phyloP scores from a whole-genome alignment of 2,888 invertebrate species.

The Coenonympha arcania region DNA sequence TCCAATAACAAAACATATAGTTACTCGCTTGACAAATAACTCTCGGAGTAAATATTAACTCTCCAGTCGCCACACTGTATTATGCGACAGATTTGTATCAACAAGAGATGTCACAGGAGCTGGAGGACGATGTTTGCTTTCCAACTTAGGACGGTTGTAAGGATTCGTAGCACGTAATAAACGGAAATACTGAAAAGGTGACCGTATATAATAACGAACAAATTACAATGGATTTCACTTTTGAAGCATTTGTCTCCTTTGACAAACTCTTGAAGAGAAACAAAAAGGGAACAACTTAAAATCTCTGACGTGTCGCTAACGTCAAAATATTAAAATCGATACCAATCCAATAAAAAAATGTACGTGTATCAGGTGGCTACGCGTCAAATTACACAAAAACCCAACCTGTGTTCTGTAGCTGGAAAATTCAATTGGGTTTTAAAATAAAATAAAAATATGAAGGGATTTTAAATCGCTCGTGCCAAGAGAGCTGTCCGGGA shows the following conservation, averaged over 20 bases:
- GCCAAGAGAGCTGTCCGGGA: conserved; percentile 59
- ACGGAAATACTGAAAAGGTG: no score
- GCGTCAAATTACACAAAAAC: neutral
- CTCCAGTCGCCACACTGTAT: conserved; percentile 54
- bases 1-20: conserved; percentile 69
- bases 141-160: conserved; percentile 52
- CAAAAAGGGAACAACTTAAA: neutral
- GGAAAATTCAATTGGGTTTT: conserved; percentile 8
- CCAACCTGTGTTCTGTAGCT: neutral
- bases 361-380: neutral
- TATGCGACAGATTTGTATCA: conserved; percentile 64
- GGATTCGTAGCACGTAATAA: conserved; percentile 9
- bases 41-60: conserved; percentile 65
- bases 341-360: neutral
- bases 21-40: conserved; percentile 69
- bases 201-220: no score
- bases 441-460: conserved; percentile 41
- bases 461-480: conserved; percentile 50
- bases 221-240: no score
- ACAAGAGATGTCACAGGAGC: conserved; percentile 57
- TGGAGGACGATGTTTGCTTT: conserved; percentile 50
- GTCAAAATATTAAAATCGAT: neutral
- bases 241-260: no score
- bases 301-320: neutral
- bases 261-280: neutral